Evolutionary conservation across 2,113 vertebrate species (phyloP), one percentile per base, ranked within the genome.

Genomic region (Misgurnus anguillicaudatus): DNA sequence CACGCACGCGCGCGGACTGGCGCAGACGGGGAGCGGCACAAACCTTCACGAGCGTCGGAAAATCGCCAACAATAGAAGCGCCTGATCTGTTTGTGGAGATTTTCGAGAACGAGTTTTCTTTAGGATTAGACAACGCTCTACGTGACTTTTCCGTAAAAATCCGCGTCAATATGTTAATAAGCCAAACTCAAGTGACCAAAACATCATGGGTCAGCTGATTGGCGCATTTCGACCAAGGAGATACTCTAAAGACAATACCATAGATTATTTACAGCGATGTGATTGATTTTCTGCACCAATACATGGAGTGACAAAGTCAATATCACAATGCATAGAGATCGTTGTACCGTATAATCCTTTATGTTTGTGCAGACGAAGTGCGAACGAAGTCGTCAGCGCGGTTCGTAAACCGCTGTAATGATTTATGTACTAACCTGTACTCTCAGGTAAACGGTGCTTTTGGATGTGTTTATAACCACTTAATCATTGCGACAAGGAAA

Each of bases 21-120:
- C 91, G 90, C 92, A 94, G 91, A 92, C 92, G 91, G 92, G 90
- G 92, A 91, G 93, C 94, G 92, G 89, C 90, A 88, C 90, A 88
- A 88, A 87, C 88, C 89, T 90, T 89, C 87, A 85, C 85, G 90
- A 92, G 90, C 87, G 87, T 24, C 70, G 62, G 45, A 60, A 70
- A 74, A 75, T 74, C 75, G 51, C 66, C 61, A 84, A 84, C 80
- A 86, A 86, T 85, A 80, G 86, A 86, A 89, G 87, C 86, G 92
- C 91, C 62, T 88, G 89, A 86, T 88, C 89, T 84, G 88, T 63
- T 48, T 19, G 10, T 36, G 41, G 31, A 45, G 70, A 47, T 72
- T 41, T 67, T 58, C 41, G 21, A 6, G 45, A 14, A 66, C 71
- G 7, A 61, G 55, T 48, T 71, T 61, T 47, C 5, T 8, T 14